phyloP scores from a whole-genome alignment of 2,888 invertebrate species.

The Apomyelois bistriatella region DNA sequence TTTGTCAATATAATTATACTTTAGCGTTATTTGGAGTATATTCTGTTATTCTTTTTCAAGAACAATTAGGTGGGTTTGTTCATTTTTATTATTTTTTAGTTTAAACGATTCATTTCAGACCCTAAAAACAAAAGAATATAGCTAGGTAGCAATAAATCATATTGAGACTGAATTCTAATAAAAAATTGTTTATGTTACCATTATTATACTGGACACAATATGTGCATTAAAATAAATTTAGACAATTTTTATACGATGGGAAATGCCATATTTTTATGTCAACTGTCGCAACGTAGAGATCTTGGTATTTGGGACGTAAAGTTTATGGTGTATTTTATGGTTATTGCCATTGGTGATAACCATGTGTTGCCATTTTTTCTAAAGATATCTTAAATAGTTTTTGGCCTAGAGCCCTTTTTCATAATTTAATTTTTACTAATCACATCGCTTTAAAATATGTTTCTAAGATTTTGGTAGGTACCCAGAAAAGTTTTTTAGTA shows the following conservation, averaged over 20 bases:
- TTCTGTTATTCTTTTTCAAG: too few species aligned
- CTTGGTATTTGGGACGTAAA: slow-evolving; percentile 10
- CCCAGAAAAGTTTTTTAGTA: too few species aligned
- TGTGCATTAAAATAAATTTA: background rate
- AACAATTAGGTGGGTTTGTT: too few species aligned
- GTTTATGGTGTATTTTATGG: slow-evolving; percentile 11
- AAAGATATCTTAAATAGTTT: background rate
- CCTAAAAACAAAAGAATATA: too few species aligned
- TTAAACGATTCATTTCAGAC: too few species aligned
- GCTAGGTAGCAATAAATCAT: too few species aligned
- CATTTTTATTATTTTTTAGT: too few species aligned
- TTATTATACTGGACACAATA: too few species aligned
- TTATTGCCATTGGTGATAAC: slow-evolving; percentile 7
- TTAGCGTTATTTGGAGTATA: too few species aligned
- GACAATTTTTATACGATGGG: background rate
- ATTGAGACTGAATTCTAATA: background rate
- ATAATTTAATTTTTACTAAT: background rate
- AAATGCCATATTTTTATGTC: slow-evolving; percentile 11
- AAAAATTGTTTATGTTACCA: background rate
- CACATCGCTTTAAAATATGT: too few species aligned
- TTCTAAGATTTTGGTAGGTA: too few species aligned
- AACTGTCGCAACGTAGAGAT: slow-evolving; percentile 11
- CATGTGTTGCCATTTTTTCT: slow-evolving; percentile 7
- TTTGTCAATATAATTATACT: too few species aligned
- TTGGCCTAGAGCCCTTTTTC: background rate